Conservation (phyloP, 2,113 vertebrate species). For the Tetrax tetrax region DNA sequence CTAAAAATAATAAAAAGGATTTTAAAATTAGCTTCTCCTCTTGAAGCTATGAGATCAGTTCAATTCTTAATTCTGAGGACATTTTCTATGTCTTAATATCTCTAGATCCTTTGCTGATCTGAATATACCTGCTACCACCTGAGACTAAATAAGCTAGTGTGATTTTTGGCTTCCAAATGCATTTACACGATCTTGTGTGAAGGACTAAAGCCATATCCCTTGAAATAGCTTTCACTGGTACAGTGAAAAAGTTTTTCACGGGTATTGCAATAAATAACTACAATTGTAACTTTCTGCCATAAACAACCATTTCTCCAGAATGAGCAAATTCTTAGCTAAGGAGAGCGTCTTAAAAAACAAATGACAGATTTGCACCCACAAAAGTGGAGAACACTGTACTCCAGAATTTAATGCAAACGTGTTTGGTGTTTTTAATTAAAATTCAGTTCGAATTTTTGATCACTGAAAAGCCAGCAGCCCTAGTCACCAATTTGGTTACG, state of each 20-base stretch:
- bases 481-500: rapidly evolving
- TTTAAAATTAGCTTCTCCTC: background rate
- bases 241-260: background rate
- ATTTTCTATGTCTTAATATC: background rate
- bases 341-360: background rate
- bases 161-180: background rate
- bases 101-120: background rate
- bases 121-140: background rate
- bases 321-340: no score
- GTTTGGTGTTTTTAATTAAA: background rate
- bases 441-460: background rate
- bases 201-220: rapidly evolving
- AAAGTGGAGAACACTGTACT: background rate
- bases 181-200: background rate
- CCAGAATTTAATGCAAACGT: rapidly evolving
- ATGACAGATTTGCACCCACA: background rate
- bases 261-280: background rate
- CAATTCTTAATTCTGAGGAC: background rate
- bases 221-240: background rate
- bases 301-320: background rate
- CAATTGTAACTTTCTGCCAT: background rate
- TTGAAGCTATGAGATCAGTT: background rate
- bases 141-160: background rate
- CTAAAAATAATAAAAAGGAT: rapidly evolving
- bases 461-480: no score